Evolutionary conservation across 1,140 invertebrate species (phyloP).

Genomic region (Hermetia illucens): DNA sequence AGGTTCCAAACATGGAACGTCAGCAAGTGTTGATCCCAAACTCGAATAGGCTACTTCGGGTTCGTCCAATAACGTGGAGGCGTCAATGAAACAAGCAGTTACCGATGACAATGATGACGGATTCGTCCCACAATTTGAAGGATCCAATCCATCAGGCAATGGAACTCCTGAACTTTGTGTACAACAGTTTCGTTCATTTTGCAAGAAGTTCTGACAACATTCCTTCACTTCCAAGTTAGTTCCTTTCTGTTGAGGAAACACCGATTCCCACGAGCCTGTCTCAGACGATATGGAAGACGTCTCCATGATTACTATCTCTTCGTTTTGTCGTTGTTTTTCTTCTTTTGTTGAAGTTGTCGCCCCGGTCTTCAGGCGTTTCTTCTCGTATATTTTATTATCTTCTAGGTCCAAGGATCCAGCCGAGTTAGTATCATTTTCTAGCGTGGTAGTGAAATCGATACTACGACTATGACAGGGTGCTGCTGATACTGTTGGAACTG

Average conservation of each 20-base stretch:
- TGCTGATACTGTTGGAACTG: conserved; percentile 1
- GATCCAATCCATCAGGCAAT: not conserved
- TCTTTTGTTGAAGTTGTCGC: conserved; percentile 39
- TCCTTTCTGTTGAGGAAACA: conserved; percentile 29
- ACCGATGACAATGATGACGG: conserved; percentile 1
- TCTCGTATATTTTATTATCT: conserved; percentile 3
- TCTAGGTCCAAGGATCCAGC: too few species aligned
- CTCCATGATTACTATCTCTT: conserved; percentile 45
- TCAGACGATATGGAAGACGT: conserved; percentile 44
- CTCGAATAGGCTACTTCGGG: conserved; percentile 26
- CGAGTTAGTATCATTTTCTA: too few species aligned
- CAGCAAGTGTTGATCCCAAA: conserved; percentile 14
- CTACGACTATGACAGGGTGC: conserved; percentile 10
- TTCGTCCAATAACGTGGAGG: conserved; percentile 54
- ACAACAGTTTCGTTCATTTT: conserved; percentile 2
- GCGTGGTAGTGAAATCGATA: too few species aligned
- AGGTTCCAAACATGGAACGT: conserved; percentile 12
- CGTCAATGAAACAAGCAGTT: conserved; percentile 53
- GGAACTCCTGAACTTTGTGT: conserved; percentile 1
- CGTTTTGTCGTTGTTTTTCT: conserved; percentile 52
- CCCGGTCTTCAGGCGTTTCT: not conserved
- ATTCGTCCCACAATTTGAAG: not conserved
- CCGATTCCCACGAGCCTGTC: conserved; percentile 43
- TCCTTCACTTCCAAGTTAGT: conserved; percentile 7
- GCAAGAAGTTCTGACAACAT: conserved; percentile 8